Percentiles rank a stretch among this genome's conserved stretches.
Evolutionary conservation across 2,888 invertebrate species (phyloP).

Genomic region (Acleris literana): DNA sequence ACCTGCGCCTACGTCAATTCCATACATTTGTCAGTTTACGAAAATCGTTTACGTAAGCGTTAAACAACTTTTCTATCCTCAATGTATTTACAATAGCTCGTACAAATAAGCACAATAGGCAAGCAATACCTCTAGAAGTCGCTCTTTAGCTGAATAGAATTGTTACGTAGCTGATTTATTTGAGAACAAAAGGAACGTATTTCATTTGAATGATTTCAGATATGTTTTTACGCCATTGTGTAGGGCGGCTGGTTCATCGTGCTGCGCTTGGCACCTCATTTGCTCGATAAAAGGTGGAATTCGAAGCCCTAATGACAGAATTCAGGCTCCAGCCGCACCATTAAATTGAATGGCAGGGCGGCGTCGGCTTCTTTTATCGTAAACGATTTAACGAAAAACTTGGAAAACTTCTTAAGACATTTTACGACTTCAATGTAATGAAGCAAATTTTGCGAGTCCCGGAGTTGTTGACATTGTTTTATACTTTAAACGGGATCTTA

Average conservation of each 20-base stretch:
- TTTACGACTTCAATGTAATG: conserved; percentile 39
- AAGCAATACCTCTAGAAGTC: conserved; percentile 16
- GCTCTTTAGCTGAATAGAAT: conserved; percentile 9
- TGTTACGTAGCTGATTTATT: conserved; percentile 14
- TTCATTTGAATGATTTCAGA: conserved; percentile 24
- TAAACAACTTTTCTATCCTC: neutral
- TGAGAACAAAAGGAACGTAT: conserved; percentile 30
- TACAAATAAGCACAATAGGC: conserved; percentile 6
- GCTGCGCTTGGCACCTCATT: conserved; percentile 42
- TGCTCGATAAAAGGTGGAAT: conserved; percentile 54
- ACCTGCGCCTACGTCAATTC: too few relatives aligned
- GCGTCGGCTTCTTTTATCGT: conserved; percentile 54
- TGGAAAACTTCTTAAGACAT: conserved; percentile 37
- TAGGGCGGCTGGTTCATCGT: conserved; percentile 28
- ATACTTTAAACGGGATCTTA: conserved; percentile 17
- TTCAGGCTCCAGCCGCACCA: conserved; percentile 54
- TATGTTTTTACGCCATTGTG: conserved; percentile 32
- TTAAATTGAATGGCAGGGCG: conserved; percentile 52
- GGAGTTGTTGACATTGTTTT: conserved; percentile 33
- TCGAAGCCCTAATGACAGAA: conserved; percentile 57
- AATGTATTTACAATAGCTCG: neutral
- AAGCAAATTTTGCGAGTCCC: conserved; percentile 25
- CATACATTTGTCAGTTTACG: too few relatives aligned
- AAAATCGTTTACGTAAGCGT: neutral
- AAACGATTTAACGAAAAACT: conserved; percentile 46